These are phyloP conservation scores for Percina caprodes DNA, from an alignment of 2,113 vertebrate genomes.

Conservation along the genomic window DNA sequence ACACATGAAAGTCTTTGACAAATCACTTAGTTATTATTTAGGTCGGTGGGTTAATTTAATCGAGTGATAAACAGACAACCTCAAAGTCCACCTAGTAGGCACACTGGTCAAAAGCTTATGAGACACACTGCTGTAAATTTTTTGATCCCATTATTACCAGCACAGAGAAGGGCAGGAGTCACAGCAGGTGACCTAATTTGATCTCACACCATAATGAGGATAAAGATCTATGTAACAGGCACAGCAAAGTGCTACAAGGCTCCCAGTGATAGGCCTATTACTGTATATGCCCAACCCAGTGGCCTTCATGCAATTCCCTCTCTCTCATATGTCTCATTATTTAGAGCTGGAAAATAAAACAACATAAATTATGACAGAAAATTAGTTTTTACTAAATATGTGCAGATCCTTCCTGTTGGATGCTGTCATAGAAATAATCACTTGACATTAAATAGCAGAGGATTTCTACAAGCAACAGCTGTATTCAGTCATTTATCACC, in stretches of 20 bases:
- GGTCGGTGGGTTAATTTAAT: slow-evolving; percentile 41
- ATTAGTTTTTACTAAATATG: slow-evolving; percentile 30
- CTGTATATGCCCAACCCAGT: slow-evolving; percentile 56
- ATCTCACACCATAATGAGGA: slow-evolving; percentile 72
- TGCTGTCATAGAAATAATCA: slow-evolving; percentile 27
- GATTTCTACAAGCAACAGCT: slow-evolving; percentile 48
- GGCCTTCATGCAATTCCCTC: slow-evolving; percentile 30
- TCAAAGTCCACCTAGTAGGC: slow-evolving; percentile 15
- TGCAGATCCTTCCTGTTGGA: not conserved
- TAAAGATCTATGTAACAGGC: slow-evolving; percentile 68
- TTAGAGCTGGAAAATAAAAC: slow-evolving; percentile 39
- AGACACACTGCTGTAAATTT: slow-evolving; percentile 47
- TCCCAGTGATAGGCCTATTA: slow-evolving; percentile 61
- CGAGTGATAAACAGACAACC: slow-evolving; percentile 27
- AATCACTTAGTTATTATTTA: slow-evolving; percentile 28
- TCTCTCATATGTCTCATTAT: slow-evolving; percentile 46
- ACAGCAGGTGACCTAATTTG: slow-evolving; percentile 71
- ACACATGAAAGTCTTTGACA: slow-evolving; percentile 8
- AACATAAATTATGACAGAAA: slow-evolving; percentile 25
- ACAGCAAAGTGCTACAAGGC: slow-evolving; percentile 55
- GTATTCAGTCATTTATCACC: slow-evolving; percentile 62
- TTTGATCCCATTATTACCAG: slow-evolving; percentile 62
- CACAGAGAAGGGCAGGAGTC: slow-evolving; percentile 56
- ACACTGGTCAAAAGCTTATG: slow-evolving; percentile 43
- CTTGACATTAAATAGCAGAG: slow-evolving; percentile 24